phyloP scores from a whole-genome alignment of 2,113 vertebrate genomes.

The Isichthys henryi region DNA sequence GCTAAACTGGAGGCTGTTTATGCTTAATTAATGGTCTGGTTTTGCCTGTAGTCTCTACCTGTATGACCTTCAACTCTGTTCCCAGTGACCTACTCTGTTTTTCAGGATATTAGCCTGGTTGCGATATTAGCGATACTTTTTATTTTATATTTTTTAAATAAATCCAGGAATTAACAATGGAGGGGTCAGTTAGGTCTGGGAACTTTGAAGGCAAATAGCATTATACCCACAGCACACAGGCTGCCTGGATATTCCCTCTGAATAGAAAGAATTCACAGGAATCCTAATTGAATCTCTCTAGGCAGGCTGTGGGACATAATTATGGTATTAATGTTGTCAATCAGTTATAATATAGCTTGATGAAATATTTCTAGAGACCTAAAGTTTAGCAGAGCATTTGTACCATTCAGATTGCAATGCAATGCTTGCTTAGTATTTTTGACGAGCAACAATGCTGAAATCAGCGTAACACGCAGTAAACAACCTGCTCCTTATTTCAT shows the following conservation, averaged over 20 bases:
- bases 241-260: not conserved
- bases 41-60: not conserved
- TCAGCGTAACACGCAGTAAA: not conserved
- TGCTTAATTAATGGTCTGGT: not conserved
- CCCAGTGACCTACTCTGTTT: not conserved
- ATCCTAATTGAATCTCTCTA: not conserved
- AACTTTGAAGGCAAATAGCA: not conserved
- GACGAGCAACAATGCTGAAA: not conserved
- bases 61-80: not conserved
- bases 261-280: not conserved
- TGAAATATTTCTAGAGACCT: not conserved
- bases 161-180: not conserved
- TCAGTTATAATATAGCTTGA: not conserved
- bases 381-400: not conserved
- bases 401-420: no score
- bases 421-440: not conserved
- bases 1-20: not conserved
- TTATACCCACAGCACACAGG: not conserved
- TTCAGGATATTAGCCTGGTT: not conserved
- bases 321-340: constrained; percentile 1
- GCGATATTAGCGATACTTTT: not conserved
- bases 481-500: not conserved
- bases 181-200: not conserved
- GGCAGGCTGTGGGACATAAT: not conserved
- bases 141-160: not conserved